These are phyloP conservation scores for Mobula birostris DNA, from an alignment of 2,113 vertebrate species.

Conservation along the genomic window DNA sequence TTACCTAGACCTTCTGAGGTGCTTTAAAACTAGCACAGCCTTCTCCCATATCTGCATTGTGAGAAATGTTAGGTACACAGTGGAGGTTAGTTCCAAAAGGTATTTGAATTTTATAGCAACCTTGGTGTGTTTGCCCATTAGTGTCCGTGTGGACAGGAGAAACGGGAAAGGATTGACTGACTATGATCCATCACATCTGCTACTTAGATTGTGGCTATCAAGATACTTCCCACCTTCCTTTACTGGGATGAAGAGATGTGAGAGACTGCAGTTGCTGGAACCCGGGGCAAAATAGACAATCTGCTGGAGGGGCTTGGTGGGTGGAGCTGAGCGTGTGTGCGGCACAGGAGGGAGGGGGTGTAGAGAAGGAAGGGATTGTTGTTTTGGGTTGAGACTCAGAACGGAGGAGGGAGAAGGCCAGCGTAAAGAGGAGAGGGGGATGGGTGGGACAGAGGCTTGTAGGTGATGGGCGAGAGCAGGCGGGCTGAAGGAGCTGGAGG, in stretches of 20 bases:
- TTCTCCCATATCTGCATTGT: not conserved
- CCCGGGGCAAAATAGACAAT: no score
- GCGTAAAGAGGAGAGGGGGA: no score
- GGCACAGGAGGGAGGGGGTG: no score
- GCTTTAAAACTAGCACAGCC: not conserved
- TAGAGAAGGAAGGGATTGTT: no score
- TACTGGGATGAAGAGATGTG: not conserved
- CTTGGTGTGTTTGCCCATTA: not conserved
- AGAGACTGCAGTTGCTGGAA: no score
- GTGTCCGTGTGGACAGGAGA: not conserved
- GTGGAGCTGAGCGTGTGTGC: no score
- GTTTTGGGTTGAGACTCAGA: no score
- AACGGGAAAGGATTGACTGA: not conserved
- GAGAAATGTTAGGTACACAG: not conserved
- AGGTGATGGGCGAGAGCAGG: no score
- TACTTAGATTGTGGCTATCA: not conserved
- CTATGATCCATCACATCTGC: not conserved
- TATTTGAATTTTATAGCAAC: not conserved
- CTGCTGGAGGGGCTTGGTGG: no score
- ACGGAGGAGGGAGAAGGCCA: no score
- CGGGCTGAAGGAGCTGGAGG: not conserved
- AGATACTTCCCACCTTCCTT: not conserved
- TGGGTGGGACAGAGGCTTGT: no score
- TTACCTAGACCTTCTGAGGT: not conserved
- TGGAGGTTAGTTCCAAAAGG: not conserved